Evolutionary conservation across 2,888 invertebrate species (phyloP).

Genomic region (Drosophila monieri): DNA sequence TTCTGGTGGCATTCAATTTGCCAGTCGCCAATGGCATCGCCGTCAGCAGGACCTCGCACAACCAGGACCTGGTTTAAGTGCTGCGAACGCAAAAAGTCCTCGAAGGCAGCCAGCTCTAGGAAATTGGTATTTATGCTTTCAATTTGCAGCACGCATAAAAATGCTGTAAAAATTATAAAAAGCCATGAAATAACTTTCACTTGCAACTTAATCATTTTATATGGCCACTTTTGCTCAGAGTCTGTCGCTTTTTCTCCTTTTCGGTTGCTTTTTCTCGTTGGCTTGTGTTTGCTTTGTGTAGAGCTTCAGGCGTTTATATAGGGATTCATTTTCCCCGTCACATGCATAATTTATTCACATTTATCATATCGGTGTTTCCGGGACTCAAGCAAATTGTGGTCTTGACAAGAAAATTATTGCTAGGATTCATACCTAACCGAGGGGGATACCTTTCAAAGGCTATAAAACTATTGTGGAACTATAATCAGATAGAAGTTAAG

Average conservation of each 20-base stretch:
- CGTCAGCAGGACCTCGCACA: constrained; percentile 32
- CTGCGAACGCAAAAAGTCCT: constrained; percentile 73
- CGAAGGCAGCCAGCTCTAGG: constrained; percentile 72
- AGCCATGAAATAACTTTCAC: constrained; percentile 73
- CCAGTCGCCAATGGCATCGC: constrained; percentile 11
- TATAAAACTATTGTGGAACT: constrained; percentile 10
- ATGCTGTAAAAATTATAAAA: constrained; percentile 65
- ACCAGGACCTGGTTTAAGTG: constrained; percentile 76
- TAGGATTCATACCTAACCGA: constrained; percentile 23
- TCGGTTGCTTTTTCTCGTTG: constrained; percentile 7
- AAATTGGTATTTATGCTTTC: constrained; percentile 75
- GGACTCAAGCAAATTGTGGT: constrained; percentile 50
- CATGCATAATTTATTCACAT: constrained; percentile 66
- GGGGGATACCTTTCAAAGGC: constrained; percentile 16
- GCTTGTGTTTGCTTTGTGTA: constrained; percentile 19
- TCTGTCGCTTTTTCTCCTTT: constrained; percentile 4
- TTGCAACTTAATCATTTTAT: constrained; percentile 73
- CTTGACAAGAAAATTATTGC: constrained; percentile 62
- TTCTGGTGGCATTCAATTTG: constrained; percentile 47
- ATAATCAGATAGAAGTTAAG: neutral
- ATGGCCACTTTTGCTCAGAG: constrained; percentile 58
- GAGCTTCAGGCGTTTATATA: constrained; percentile 50
- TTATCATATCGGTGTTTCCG: constrained; percentile 49
- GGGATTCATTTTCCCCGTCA: constrained; percentile 13
- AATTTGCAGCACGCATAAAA: constrained; percentile 65